Evolutionary conservation across 2,888 invertebrate species (phyloP), one percentile per base, ranked within the genome.

Genomic region (Andrena praecox): DNA sequence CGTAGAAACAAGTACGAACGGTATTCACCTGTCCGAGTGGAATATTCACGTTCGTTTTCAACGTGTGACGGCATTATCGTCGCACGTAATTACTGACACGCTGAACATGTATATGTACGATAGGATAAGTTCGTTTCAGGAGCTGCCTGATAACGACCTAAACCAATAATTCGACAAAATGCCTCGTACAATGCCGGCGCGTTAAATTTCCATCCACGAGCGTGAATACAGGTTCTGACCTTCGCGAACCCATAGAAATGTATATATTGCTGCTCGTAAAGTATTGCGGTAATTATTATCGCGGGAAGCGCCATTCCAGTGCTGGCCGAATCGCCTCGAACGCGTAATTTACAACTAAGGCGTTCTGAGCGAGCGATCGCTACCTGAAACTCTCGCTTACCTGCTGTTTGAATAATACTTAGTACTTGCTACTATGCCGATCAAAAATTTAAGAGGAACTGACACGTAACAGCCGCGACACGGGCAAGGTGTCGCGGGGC

Each of bases 11-110:
- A 85, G 82, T 84, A 68, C 73, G 78, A 77, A 82, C 77, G 80
- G 74, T 87, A 87, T 90, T 89, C 91, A 91, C 91, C 92, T 92
- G 91, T 90, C 89, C 86, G 90, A 91, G 91, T 92, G 91, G 90
- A 90, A 91, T 91, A 86, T 90, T 86, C 89, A 85, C 88, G 86
- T 90, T 89, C 89, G 87, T 90, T 91, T 90, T 87, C 90, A 77
- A 82, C 84, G 85, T 89, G 83, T 82, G 80, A 77, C 82, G 64
- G 85, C 82, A 85, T 80, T 91, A 91, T 92, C 91, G 84, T 89
- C 82, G 87, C 59, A 84, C 86, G 89, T 91, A 92, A 92, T 92
- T 92, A 92, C 90, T 85, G 90, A 80, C 87, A 88, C 89, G 90
- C 87, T 81, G 87, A 89, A 89, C 89, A 88, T 90, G 84, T 87